phyloP scores from a whole-genome alignment of 1,140 invertebrate species.

The Brachionus rotundiformis region DNA sequence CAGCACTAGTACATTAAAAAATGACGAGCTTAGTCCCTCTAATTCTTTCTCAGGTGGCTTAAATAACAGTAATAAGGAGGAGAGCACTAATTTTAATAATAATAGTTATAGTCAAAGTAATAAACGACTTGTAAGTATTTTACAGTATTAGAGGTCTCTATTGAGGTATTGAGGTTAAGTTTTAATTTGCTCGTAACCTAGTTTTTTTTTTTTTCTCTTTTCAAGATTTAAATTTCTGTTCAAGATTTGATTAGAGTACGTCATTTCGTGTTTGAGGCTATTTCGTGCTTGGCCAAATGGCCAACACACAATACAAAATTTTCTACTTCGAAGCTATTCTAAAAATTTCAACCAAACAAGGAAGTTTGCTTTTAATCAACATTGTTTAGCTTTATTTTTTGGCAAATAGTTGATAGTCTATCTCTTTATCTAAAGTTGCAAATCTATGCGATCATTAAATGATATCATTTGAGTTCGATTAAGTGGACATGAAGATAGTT shows the following conservation, averaged over 20 bases:
- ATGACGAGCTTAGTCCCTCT: background rate
- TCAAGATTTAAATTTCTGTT: background rate
- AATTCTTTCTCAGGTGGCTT: background rate
- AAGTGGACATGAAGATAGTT: no score
- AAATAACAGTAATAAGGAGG: background rate
- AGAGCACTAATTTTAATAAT: background rate
- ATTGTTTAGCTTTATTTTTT: background rate
- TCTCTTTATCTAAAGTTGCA: background rate
- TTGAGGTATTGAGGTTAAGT: constrained; percentile 11
- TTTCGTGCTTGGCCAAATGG: background rate
- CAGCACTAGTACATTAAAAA: background rate
- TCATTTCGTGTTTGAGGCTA: background rate
- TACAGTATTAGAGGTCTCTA: constrained; percentile 32
- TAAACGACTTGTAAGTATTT: constrained; percentile 50
- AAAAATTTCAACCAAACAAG: background rate
- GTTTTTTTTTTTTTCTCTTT: no score
- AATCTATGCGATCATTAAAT: background rate
- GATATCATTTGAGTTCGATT: no score
- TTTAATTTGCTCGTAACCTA: constrained; percentile 16
- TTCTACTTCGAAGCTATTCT: background rate
- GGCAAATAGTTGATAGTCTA: background rate
- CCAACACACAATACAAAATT: background rate
- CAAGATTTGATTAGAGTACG: background rate
- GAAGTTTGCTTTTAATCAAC: constrained; percentile 30
- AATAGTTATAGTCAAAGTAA: constrained; percentile 27